A percentile compares a stretch with the other conserved stretches of the same genome.
Conservation (phyloP, 2,113 vertebrate genomes). For the Mustela nigripes region DNA sequence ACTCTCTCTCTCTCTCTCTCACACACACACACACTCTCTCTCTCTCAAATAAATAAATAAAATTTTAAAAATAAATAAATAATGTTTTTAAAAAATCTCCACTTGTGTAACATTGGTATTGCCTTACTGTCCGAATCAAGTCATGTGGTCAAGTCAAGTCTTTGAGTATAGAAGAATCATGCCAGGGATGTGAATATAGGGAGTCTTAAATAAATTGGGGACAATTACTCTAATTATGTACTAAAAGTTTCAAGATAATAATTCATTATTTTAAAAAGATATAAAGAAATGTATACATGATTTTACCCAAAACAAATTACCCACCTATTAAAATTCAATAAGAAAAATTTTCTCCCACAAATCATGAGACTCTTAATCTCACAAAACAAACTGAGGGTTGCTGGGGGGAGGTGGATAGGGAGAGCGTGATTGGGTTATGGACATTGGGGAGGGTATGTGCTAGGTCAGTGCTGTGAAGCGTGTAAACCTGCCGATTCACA, state of each 20-base stretch:
- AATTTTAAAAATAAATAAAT: not conserved
- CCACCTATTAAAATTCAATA: conserved; percentile 20
- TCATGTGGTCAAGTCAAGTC: not conserved
- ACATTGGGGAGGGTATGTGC: no score
- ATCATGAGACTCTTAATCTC: no score
- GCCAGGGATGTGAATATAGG: not conserved
- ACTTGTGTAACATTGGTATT: not conserved
- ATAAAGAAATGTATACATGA: not conserved
- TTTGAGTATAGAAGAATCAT: not conserved
- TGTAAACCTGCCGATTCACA: no score
- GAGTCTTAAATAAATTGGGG: not conserved
- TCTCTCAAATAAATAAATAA: no score
- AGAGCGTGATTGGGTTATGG: no score
- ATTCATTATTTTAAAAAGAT: not conserved
- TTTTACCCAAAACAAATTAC: not conserved
- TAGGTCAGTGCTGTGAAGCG: no score
- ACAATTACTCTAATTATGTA: not conserved
- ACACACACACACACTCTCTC: not conserved
- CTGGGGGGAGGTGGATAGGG: no score
- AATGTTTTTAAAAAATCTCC: not conserved
- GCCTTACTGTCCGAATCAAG: conserved; percentile 1
- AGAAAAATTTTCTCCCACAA: no score
- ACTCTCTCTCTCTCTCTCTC: no score
- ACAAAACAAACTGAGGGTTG: no score
- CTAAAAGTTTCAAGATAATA: not conserved